phyloP scores from a whole-genome alignment of 1,140 invertebrate genomes.

The Neuroterus valhalla region DNA sequence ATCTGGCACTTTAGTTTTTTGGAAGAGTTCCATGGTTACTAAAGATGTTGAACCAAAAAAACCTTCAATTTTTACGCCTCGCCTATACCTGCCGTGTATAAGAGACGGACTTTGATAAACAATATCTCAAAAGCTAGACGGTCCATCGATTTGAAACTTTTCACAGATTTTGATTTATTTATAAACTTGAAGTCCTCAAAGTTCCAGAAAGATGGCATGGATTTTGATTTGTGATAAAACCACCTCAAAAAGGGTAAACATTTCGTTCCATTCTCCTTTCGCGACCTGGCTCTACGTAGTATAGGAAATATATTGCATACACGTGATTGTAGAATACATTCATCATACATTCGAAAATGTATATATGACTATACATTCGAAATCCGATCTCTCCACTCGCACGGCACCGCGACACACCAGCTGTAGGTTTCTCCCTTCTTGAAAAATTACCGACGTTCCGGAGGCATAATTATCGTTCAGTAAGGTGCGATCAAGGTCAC shows the following conservation, averaged over 20 bases:
- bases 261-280: slow-evolving; percentile 3
- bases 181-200: too few species aligned
- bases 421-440: slow-evolving; percentile 52
- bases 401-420: slow-evolving; percentile 48
- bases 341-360: slow-evolving; percentile 43
- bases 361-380: slow-evolving; percentile 53
- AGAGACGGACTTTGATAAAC: too few species aligned
- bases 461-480: slow-evolving; percentile 49
- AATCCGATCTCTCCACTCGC: slow-evolving; percentile 59
- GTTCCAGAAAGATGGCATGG: too few species aligned
- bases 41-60: too few species aligned
- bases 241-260: slow-evolving; percentile 29
- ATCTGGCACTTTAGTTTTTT: too few species aligned
- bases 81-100: too few species aligned
- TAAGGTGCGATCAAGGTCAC: slow-evolving; percentile 56
- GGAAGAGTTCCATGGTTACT: too few species aligned
- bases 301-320: slow-evolving; percentile 11
- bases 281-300: slow-evolving; percentile 7
- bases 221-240: too few species aligned
- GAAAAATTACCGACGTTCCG: slow-evolving; percentile 52
- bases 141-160: too few species aligned
- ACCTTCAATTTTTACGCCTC: too few species aligned
- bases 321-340: slow-evolving; percentile 26
- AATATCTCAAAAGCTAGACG: too few species aligned
- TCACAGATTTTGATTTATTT: too few species aligned